Evolutionary conservation across 2,797 vertebrate genomes (phyloP), one percentile per base, ranked within the genome.

Genomic region (Hafferia zeledoni): DNA sequence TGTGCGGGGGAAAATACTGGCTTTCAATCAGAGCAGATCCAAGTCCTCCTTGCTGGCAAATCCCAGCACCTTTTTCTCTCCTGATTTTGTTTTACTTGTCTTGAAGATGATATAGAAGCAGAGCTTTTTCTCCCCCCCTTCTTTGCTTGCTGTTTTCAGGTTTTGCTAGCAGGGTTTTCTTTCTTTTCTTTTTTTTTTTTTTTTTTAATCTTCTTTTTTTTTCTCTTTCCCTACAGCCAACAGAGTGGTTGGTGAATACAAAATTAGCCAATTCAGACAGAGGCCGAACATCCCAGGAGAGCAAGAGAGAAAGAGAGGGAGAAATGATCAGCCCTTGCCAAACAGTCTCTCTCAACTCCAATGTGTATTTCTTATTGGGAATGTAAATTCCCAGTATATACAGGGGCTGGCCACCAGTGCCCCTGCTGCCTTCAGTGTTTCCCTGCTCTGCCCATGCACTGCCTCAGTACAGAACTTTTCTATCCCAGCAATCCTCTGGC

Each of bases 241-340:
- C 67, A 64, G 79, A 70, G 69, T 76, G 49, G 70, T 63, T 89
- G 67, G 74, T 89, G 94, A 96, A 95, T 94, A 93, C 91, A 94
- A 82, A 96, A 97, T 91, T 65, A 96, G 83, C 91, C 83, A 57
- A 94, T 95, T 95, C 91, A 95, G 84, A 59, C 46, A 86, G 93
- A 87, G 85, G 87, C 77, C 24, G 7, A 95, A 78, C 56, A 91
- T 94, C 94, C 90, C 44, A 20, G 82, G 95, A 94, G 93, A 74
- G 52, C 53, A 65, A 33, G 55, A 84, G 69, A 61, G 79, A 87
- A 68, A 90, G 76, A 93, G 59, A 93, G 61, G 91, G 35, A 91
- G 69, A 86, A 76, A 50, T 30, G 70, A 90, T 87, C 94, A 94
- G 89, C 90, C 44, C 60, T 70, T 90, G 87, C 90, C 46, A 37